Evolutionary conservation across 2,113 vertebrate genomes (phyloP).

Genomic region (Chaenocephalus aceratus): DNA sequence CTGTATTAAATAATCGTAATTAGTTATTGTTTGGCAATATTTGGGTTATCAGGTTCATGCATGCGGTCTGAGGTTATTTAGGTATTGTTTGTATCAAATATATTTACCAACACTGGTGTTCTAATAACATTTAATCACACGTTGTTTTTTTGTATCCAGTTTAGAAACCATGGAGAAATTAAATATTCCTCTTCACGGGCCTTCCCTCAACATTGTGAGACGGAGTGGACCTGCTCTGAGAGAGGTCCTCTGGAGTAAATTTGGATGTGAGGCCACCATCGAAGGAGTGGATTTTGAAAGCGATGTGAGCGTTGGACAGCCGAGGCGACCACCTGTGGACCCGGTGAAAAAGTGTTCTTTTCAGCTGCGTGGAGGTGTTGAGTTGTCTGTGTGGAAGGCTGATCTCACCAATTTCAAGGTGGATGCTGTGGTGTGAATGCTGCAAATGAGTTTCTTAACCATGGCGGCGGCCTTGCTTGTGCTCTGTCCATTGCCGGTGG

Average conservation of each 20-base stretch:
- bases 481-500: slow-evolving; percentile 87
- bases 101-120: neutral
- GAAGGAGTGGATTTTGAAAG: slow-evolving; percentile 26
- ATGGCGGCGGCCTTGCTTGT: slow-evolving; percentile 85
- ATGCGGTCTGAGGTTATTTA: neutral
- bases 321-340: accelerated
- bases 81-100: neutral
- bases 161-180: slow-evolving; percentile 39
- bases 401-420: slow-evolving; percentile 85
- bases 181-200: slow-evolving; percentile 19
- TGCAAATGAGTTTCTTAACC: slow-evolving; percentile 83
- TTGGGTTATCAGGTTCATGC: neutral
- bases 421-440: slow-evolving; percentile 91
- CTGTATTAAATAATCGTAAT: too few relatives aligned
- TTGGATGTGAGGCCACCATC: slow-evolving; percentile 76
- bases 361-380: slow-evolving; percentile 44
- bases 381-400: slow-evolving; percentile 87
- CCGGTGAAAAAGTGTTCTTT: slow-evolving; percentile 72
- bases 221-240: slow-evolving; percentile 64
- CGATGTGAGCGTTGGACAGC: accelerated
- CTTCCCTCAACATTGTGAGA: slow-evolving; percentile 61
- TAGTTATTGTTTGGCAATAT: too few relatives aligned
- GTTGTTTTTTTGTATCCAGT: neutral
- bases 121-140: neutral
- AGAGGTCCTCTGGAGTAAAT: slow-evolving; percentile 78